Evolutionary conservation across 1,140 invertebrate species (phyloP), one percentile per base, ranked within the genome.

Genomic region (Diabrotica undecimpunctata): DNA sequence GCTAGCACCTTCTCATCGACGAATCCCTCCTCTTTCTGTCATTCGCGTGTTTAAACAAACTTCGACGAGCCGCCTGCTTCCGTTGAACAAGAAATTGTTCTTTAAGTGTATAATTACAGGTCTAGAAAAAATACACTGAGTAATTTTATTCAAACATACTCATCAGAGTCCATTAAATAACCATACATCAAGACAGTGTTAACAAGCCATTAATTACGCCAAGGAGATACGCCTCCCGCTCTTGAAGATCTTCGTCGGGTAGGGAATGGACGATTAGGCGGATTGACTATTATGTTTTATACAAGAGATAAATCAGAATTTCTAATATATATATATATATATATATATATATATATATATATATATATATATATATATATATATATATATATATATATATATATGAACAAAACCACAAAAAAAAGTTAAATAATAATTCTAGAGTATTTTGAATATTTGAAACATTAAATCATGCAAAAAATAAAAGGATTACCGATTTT

Each of bases 101-200:
- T 46, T 46, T 46, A 46, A 46, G 41, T 46, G 41, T 46, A 46
- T 46, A 46, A 46, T 46, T 46, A 46, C 41, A 46, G 41, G 41
- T 57, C 35, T 35, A 57, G 25, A 37, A 36, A 37, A 57, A 12
- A 57, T 57, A 57, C 37, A 57, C 55, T 37, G 55, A 37, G 55
- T 57, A 37, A 57, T 57, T 57, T 37, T 57, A 57, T 57, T 57
- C 37, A 57, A 57, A 57, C 55, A 57, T 12, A 57, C 55, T 57
- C 55, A 57, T 57, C 55, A 57, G 37, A 57, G 25, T 57, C 55
- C 37, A 57, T 57, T 57, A 57, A 57, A 57, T 57, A 57, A 57
- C 55, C 55, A 57, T 57, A 37, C 55, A 57, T 57, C 55, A 57
- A 37, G 36, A 25, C 35, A 37, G 55, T 57, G 55, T 37, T 57